Conservation (phyloP, 2,113 vertebrate species). For the Rallus limicola region DNA sequence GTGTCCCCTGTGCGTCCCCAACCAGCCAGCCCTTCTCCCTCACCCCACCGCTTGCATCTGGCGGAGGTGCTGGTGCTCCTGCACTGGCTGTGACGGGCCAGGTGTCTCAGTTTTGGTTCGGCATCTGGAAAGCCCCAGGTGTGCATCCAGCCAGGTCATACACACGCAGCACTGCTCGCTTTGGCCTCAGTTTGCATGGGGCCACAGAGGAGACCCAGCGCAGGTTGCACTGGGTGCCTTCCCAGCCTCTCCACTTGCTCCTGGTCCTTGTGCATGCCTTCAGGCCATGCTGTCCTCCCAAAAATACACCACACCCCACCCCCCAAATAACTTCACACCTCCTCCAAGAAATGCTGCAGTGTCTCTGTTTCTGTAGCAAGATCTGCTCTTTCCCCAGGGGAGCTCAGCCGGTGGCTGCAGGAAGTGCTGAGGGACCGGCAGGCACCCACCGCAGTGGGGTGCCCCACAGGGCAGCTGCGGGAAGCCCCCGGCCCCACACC, state of each 20-base stretch:
- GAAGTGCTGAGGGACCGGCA: background rate
- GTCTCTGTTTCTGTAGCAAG: background rate
- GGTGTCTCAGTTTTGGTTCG: background rate
- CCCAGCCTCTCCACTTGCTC: background rate
- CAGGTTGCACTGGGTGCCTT: background rate
- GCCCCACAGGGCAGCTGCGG: background rate
- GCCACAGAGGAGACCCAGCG: fast-evolving
- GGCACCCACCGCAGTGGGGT: fast-evolving
- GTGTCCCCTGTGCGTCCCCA: fast-evolving
- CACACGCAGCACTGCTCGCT: fast-evolving
- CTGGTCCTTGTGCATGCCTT: background rate
- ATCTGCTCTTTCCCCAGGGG: background rate
- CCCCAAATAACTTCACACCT: background rate
- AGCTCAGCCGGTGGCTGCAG: background rate
- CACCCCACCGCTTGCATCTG: background rate
- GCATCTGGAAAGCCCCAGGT: background rate
- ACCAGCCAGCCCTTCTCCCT: background rate
- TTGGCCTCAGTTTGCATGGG: background rate
- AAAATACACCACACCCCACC: background rate
- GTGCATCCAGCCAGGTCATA: fast-evolving
- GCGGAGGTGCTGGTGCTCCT: background rate
- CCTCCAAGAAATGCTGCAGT: fast-evolving
- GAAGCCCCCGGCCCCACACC: background rate
- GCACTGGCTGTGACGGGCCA: background rate
- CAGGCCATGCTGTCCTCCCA: background rate